These are phyloP conservation scores for Pelodytes ibericus DNA, from an alignment of 2,797 vertebrate species.

Conservation along the genomic window DNA sequence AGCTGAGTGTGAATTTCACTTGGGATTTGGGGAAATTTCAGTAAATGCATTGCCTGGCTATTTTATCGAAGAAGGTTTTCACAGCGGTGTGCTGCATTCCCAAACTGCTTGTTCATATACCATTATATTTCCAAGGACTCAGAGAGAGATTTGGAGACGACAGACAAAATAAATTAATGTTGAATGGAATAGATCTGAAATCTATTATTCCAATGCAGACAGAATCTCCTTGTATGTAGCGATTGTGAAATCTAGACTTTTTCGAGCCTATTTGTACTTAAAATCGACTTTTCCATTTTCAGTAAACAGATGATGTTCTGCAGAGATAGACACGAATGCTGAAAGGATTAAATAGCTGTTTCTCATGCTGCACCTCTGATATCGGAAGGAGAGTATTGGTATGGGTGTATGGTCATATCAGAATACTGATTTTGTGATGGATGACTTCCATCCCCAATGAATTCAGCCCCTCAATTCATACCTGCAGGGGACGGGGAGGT, in stretches of 20 bases:
- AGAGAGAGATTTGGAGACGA: conserved; percentile 10
- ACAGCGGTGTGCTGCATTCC: not conserved
- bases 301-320: conserved; percentile 2
- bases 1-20: conserved; percentile 10
- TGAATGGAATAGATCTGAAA: conserved; percentile 20
- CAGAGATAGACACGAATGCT: not conserved
- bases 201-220: not conserved
- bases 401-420: too few species aligned
- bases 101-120: conserved; percentile 26
- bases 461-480: too few species aligned
- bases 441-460: too few species aligned
- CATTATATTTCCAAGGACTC: not conserved
- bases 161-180: conserved; percentile 9
- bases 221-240: not conserved
- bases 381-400: not conserved
- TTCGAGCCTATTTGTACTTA: conserved; percentile 13
- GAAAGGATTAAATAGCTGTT: not conserved
- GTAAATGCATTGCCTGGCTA: conserved; percentile 17
- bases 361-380: not conserved
- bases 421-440: too few species aligned
- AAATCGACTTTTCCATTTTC: conserved; percentile 19
- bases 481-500: too few species aligned
- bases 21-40: conserved; percentile 17
- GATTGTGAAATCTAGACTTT: not conserved
- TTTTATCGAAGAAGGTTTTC: conserved; percentile 19